Percentiles rank a stretch among this genome's conserved stretches.
Conservation (phyloP, 2,113 vertebrate genomes). For the Etheostoma spectabile region DNA sequence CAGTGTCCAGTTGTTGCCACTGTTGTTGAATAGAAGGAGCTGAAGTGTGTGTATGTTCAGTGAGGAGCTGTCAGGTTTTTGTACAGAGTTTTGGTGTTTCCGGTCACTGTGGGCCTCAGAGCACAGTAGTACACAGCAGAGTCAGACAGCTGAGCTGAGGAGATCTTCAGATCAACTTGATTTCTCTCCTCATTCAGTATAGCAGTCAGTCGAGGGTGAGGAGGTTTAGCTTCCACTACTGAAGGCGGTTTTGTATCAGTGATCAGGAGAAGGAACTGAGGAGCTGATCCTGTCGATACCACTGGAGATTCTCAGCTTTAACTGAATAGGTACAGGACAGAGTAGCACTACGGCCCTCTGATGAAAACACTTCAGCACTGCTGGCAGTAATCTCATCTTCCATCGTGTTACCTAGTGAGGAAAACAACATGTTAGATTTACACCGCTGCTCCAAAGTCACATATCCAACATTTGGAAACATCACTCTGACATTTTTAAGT, state of each 20-base stretch:
- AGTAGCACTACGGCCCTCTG: neutral
- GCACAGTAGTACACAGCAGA: neutral
- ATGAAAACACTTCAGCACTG: too few species aligned
- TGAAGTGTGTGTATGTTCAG: neutral
- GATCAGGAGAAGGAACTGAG: conserved; percentile 5
- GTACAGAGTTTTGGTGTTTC: too few species aligned
- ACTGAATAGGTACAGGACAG: neutral
- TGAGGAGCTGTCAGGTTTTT: conserved; percentile 18
- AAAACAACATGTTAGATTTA: too few species aligned
- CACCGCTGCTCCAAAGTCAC: too few species aligned
- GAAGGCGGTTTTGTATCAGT: neutral
- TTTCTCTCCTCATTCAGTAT: neutral
- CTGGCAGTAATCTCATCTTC: too few species aligned
- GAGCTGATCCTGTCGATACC: conserved; percentile 1
- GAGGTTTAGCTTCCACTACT: neutral
- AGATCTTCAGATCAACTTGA: too few species aligned
- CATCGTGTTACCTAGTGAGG: too few species aligned
- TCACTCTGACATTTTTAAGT: too few species aligned
- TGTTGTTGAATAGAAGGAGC: neutral
- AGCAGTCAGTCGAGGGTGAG: neutral
- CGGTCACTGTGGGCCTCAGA: too few species aligned
- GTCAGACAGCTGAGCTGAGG: conserved; percentile 1
- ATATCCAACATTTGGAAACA: too few species aligned
- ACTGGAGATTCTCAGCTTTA: neutral
- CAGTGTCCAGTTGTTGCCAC: neutral